These are phyloP conservation scores for Pollenia labialis DNA, from an alignment of 2,888 invertebrate genomes.

Conservation along the genomic window DNA sequence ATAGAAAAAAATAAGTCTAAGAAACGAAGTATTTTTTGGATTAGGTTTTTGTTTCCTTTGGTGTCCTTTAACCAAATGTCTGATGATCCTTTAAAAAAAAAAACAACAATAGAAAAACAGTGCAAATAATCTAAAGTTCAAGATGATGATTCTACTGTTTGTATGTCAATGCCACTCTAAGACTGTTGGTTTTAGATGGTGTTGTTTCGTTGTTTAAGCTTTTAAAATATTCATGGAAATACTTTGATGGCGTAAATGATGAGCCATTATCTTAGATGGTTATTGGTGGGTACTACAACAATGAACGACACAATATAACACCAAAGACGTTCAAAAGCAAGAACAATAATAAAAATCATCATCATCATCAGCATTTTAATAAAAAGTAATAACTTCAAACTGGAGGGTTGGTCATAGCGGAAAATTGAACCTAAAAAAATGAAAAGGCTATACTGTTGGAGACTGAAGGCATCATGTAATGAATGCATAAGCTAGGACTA, in stretches of 20 bases:
- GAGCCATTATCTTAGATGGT: slow-evolving; percentile 72
- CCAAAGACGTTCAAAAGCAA: slow-evolving; percentile 5
- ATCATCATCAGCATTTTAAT: slow-evolving; percentile 33
- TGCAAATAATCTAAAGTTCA: slow-evolving; percentile 29
- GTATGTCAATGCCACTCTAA: neutral
- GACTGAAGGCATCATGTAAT: slow-evolving; percentile 59
- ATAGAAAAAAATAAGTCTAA: slow-evolving; percentile 12
- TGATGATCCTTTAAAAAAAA: slow-evolving; percentile 56
- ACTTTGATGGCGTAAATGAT: slow-evolving; percentile 75
- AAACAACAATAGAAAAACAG: slow-evolving; percentile 1
- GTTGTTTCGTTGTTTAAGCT: slow-evolving; percentile 64
- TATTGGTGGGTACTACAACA: slow-evolving; percentile 62
- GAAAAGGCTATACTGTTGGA: slow-evolving; percentile 23
- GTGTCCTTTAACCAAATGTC: slow-evolving; percentile 40
- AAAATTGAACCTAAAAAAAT: neutral
- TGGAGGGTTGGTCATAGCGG: slow-evolving; percentile 12
- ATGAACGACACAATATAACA: slow-evolving; percentile 22
- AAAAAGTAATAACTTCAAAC: slow-evolving; percentile 29
- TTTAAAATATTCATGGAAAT: slow-evolving; percentile 76
- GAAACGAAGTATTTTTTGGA: slow-evolving; percentile 36
- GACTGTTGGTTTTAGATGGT: slow-evolving; percentile 32
- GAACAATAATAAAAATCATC: slow-evolving; percentile 21
- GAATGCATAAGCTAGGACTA: slow-evolving; percentile 64
- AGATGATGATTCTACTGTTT: slow-evolving; percentile 25
- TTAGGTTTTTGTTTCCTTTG: slow-evolving; percentile 30